Evolutionary conservation across 2,888 invertebrate genomes (phyloP).

Genomic region (Tetranychus truncatus): DNA sequence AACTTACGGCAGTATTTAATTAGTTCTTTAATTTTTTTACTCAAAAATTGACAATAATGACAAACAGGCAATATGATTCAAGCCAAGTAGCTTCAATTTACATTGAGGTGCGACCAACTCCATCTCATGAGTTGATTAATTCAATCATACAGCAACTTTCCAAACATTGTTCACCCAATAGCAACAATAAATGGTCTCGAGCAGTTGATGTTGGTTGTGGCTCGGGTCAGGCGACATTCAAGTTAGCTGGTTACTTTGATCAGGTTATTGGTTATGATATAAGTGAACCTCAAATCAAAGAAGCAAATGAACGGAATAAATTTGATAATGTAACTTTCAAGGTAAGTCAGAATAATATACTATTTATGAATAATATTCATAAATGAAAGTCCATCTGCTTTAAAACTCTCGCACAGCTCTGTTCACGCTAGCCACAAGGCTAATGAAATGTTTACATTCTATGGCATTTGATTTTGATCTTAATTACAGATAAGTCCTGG

Average conservation of each 20-base stretch:
- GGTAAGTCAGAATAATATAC: conserved; percentile 23
- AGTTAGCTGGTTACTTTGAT: conserved; percentile 34
- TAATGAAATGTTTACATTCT: too few relatives aligned
- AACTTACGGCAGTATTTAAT: too few relatives aligned
- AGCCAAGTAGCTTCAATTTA: conserved; percentile 21
- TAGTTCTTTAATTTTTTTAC: too few relatives aligned
- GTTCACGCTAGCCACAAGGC: not conserved
- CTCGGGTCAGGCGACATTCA: conserved; percentile 37
- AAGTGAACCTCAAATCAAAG: conserved; percentile 33
- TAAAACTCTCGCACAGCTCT: not conserved
- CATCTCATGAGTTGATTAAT: conserved; percentile 14
- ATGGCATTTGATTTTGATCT: not conserved
- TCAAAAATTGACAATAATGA: not conserved
- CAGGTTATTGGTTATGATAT: conserved; percentile 36
- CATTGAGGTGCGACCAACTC: conserved; percentile 16
- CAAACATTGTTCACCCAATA: conserved; percentile 16
- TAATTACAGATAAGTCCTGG: not conserved
- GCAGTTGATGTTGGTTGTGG: conserved; percentile 40
- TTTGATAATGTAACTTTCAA: conserved; percentile 24
- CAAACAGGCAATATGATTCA: conserved; percentile 6
- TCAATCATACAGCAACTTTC: conserved; percentile 15
- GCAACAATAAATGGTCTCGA: conserved; percentile 23
- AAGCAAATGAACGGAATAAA: conserved; percentile 31
- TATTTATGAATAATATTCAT: too few relatives aligned
- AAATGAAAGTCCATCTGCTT: not conserved